Evolutionary conservation across 1,140 invertebrate species (phyloP), one percentile per base, ranked within the genome.

Genomic region (Cephus cinctus): DNA sequence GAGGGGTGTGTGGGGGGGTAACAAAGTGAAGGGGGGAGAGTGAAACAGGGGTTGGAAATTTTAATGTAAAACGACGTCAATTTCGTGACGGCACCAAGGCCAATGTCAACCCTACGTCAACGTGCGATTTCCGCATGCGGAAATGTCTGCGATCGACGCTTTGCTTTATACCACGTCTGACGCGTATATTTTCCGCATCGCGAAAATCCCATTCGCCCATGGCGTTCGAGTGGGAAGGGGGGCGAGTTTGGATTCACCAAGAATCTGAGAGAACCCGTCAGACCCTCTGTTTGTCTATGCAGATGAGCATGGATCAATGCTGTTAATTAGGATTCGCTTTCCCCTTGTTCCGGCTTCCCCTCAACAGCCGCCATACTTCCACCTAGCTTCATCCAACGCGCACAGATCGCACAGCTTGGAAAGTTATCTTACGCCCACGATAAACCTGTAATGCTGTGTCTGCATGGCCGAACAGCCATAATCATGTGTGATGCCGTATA

Each of bases 261-360:
- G 65, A 69, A 67, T 6, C 61, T 47, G 43, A 49, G 50, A 57
- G 57, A 36, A 21, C 19, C 21, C 38, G 34, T 23, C 41, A 22
- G 44, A 35, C 59, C 54, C 53, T 67, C 59, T 64, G 61, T 69
- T 69, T 69, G 67, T 65, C 54, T 62, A 69, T 69, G 67, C 59
- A 71, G 67, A 71, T 64, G 56, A 57, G 52, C 39, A 45, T 31
- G 52, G 64, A 65, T 69, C 63, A 65, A 67, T 68, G 54, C 52
- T 49, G 62, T 59, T 71, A 67, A 71, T 71, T 69, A 71, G 59
- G 61, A 69, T 67, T 69, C 58, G 42, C 57, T 51, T 48, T 31
- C 52, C 43, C 19, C 34, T 47, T 39, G 31, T 27, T 49, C 43
- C 39, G 30, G 41, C 23, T 35, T 35, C 47, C 47, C 31, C 6